Evolutionary conservation across 1,140 invertebrate genomes (phyloP).

Genomic region (Melitaea cinxia): DNA sequence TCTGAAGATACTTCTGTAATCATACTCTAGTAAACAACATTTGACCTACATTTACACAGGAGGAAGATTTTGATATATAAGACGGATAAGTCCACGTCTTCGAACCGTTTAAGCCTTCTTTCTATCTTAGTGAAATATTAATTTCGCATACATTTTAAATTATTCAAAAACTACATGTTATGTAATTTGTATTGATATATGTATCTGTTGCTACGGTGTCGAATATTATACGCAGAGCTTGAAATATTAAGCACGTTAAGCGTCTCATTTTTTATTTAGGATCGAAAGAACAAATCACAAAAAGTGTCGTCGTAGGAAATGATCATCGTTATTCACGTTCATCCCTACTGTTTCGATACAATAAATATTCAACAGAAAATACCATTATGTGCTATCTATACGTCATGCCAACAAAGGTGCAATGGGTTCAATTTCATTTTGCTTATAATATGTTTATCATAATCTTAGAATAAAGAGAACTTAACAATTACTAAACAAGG

Average conservation of each 20-base stretch:
- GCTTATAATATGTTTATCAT: too few relatives aligned
- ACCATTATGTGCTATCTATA: conserved; percentile 20
- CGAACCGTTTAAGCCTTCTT: too few relatives aligned
- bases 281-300: neutral
- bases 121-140: too few relatives aligned
- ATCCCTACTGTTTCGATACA: conserved; percentile 7
- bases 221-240: neutral
- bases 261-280: neutral
- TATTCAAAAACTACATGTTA: too few relatives aligned
- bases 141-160: too few relatives aligned
- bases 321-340: conserved; percentile 16
- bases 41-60: too few relatives aligned
- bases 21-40: too few relatives aligned
- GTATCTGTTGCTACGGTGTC: neutral
- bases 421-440: too few relatives aligned
- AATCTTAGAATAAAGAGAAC: neutral
- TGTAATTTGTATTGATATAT: too few relatives aligned
- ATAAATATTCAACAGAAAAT: conserved; percentile 16
- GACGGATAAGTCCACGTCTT: too few relatives aligned
- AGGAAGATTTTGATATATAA: too few relatives aligned
- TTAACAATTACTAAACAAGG: neutral
- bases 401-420: neutral
- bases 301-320: neutral
- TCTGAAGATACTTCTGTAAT: too few relatives aligned
- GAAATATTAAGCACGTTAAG: neutral